Conservation (phyloP, 2,797 vertebrate species). For the Brachymystax lenok region DNA sequence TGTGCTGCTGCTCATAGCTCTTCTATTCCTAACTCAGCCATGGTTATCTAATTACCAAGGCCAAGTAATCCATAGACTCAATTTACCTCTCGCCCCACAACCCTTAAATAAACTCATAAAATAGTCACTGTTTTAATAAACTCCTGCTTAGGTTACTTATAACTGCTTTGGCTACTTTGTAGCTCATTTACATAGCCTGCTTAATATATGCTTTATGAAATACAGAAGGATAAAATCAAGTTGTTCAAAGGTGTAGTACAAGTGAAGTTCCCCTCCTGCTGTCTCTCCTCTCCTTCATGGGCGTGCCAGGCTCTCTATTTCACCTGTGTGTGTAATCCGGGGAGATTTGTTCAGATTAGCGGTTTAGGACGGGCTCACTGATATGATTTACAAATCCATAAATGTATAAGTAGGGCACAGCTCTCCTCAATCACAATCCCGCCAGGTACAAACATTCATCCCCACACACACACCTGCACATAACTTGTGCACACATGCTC, state of each 20-base stretch:
- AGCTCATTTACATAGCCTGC: no score
- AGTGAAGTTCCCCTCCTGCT: neutral
- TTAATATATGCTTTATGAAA: no score
- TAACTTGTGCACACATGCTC: neutral
- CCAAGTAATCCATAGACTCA: neutral
- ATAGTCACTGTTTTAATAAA: neutral
- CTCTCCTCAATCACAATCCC: neutral
- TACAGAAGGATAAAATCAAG: no score
- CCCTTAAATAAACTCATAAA: neutral
- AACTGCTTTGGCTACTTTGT: no score
- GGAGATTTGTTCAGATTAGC: constrained; percentile 1
- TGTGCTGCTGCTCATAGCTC: neutral
- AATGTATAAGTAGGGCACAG: neutral
- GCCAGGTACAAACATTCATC: neutral
- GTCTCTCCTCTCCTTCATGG: neutral
- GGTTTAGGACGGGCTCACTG: neutral
- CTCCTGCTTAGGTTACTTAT: neutral
- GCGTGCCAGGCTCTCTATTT: neutral
- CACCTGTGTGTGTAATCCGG: constrained; percentile 3
- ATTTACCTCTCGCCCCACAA: neutral
- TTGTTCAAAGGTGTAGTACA: no score
- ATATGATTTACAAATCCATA: constrained; percentile 5
- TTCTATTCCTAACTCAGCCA: neutral
- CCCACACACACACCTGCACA: neutral
- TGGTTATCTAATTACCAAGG: no score